Evolutionary conservation across 2,113 vertebrate species (phyloP), one percentile per base, ranked within the genome.

Genomic region (Callipepla squamata): DNA sequence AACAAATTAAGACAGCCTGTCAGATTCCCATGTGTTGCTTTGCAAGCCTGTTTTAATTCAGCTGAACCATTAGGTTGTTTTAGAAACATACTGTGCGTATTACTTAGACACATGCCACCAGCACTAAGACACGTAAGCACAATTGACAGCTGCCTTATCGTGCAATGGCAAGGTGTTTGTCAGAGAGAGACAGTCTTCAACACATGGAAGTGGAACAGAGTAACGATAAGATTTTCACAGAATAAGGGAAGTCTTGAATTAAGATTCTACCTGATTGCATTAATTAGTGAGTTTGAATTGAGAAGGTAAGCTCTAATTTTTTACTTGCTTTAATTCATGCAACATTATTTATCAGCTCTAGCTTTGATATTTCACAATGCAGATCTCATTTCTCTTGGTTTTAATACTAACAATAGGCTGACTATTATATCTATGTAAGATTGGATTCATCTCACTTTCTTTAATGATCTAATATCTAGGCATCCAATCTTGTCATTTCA

Each of bases 391-490:
- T 94, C 80, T 85, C 34, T 92, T 91, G 13, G 15, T 25, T 3
- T 86, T 66, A 77, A 73, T 93, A 90, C 53, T 92, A 89, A 88
- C 76, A 70, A 48, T 65, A 18, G 76, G 7, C 4, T 77, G 81
- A 45, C 77, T 5, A 58, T 62, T 38, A 72, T 59, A 36, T 50
- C 55, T 40, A 63, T 44, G 13, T 65, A 76, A 51, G 7, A 47
- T 1, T 2, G 34, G 51, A 83, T 78, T 88, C 18, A 78, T 83
- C 69, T 93, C 85, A 67, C 69, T 44, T 80, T 90, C 50, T 86
- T 88, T 92, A 93, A 57, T 92, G 79, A 67, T 68, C 55, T 57
- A 92, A 47, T 85, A 94, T 77, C 90, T 67, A 75, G 82, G 30
- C 68, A 84, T 44, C 57, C 28, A 67, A 61, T 78, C 0, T 0